Evolutionary conservation across 2,888 invertebrate species (phyloP).

Genomic region (Plagiodera versicolora): DNA sequence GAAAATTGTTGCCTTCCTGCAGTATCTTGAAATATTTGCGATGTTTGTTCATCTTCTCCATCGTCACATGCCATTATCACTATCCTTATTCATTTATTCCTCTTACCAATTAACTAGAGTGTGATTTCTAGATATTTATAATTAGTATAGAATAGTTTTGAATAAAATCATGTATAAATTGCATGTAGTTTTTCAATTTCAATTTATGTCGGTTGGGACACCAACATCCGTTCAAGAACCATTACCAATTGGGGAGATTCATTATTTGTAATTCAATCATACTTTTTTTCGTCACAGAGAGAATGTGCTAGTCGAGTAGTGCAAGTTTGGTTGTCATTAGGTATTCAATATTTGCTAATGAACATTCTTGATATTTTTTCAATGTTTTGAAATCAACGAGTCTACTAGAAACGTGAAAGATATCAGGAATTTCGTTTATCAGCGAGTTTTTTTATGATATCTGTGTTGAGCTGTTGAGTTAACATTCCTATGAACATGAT

Average conservation of each 20-base stretch:
- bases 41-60: neutral
- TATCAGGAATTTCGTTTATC: no score
- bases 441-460: no score
- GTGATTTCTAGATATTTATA: constrained; percentile 1
- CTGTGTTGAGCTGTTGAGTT: no score
- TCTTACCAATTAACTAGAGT: neutral
- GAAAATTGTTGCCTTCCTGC: neutral
- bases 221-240: neutral
- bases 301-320: constrained; percentile 33
- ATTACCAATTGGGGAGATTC: neutral
- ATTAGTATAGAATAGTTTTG: neutral
- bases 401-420: no score
- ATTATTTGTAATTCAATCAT: constrained; percentile 6
- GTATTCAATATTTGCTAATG: constrained; percentile 7
- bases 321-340: constrained; percentile 33
- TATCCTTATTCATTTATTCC: neutral
- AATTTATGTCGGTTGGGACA: neutral
- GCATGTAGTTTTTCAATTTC: neutral
- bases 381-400: neutral
- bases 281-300: constrained; percentile 20
- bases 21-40: neutral
- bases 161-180: neutral
- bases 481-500: no score
- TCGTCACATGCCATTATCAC: neutral
- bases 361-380: neutral